Base-by-base conservation (phyloP, 2,113 vertebrate genomes). In the Epinephelus fuscoguttatus region DNA sequence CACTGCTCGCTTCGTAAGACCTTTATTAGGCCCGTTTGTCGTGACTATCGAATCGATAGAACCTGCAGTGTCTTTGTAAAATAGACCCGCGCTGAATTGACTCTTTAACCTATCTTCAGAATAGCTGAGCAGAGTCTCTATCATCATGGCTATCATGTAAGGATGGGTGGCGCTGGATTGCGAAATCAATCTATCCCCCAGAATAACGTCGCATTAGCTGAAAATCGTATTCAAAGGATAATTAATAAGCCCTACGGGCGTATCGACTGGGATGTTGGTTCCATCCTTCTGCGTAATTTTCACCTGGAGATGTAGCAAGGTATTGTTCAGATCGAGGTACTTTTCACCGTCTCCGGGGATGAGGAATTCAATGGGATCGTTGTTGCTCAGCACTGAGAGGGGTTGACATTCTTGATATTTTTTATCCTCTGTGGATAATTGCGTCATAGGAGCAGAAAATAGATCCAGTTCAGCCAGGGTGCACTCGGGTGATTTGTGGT, bases 151-250 rank as follows among this genome's bases (percentile, higher is more conserved):
- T 13, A 49, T n/a, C n/a, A n/a, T 9, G 23, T 80, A 80, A 0
- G 50, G 33, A 4, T 81, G 79, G 0, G 70, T 68, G 12, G 79
- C 19, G 4, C 61, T 57, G 0, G 37, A 57, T 2, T 73, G 69
- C 0, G 69, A 80, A 6, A 80, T 73, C 15, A 74, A 9, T n/a
- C 56, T 60, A n/a, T 82, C 71, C 3, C 71, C 63, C 0, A 75
- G 17, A 17, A 37, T 75, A 3, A 60, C 12, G 3, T 81, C 53
- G 9, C 63, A 45, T n/a, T 78, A 64, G 1, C 2, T 2, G 4
- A 78, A 78, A n/a, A 68, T 59, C 30, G 23, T 59, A 45, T 69
- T 68, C 0, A 78, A 23, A 10, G 63, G 64, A 9, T 59, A 59
- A 15, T 79, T 81, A 42, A 81, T 49, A 0, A 81, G 50, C 1